Percentiles rank a stretch among this genome's conserved stretches.
These are phyloP conservation scores for Hycleus phaleratus DNA, from an alignment of 1,140 invertebrate species.

Conservation along the genomic window DNA sequence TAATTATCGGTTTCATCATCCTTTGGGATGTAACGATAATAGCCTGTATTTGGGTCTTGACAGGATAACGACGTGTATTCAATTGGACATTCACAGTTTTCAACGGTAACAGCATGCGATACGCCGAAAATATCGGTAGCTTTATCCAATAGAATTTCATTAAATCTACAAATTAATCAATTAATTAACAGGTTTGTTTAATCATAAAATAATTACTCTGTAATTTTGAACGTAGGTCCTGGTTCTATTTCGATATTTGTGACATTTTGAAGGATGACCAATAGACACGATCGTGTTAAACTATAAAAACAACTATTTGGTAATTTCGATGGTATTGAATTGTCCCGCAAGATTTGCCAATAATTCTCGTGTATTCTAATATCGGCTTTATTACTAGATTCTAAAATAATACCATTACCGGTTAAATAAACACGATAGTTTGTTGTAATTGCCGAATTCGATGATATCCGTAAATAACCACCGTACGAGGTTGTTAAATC, in stretches of 20 bases:
- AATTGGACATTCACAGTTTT: slow-evolving; percentile 77
- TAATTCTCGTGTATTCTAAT: background rate
- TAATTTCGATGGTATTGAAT: background rate
- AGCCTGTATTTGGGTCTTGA: slow-evolving; percentile 81
- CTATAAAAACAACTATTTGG: slow-evolving; percentile 14
- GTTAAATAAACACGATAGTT: slow-evolving; percentile 21
- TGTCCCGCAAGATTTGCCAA: slow-evolving; percentile 3
- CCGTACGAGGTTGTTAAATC: slow-evolving; percentile 90
- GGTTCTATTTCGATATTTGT: slow-evolving; percentile 53
- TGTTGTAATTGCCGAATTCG: slow-evolving; percentile 1
- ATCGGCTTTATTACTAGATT: background rate
- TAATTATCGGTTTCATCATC: slow-evolving; percentile 37
- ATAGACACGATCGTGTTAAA: slow-evolving; percentile 69
- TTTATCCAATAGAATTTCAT: slow-evolving; percentile 56
- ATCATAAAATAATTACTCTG: background rate
- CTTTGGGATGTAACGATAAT: slow-evolving; percentile 52
- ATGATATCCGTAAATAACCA: slow-evolving; percentile 59
- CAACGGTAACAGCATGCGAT: slow-evolving; percentile 69
- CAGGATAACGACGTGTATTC: slow-evolving; percentile 76
- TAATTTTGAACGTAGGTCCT: background rate
- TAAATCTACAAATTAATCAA: slow-evolving; percentile 1
- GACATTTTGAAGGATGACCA: slow-evolving; percentile 83
- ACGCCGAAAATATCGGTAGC: slow-evolving; percentile 58
- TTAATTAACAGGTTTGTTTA: background rate
- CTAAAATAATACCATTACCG: slow-evolving; percentile 23